Percentiles rank a stretch among this genome's conserved stretches.
Evolutionary conservation across 1,140 invertebrate species (phyloP).

Genomic region (Trachymyrmex cornetzi): DNA sequence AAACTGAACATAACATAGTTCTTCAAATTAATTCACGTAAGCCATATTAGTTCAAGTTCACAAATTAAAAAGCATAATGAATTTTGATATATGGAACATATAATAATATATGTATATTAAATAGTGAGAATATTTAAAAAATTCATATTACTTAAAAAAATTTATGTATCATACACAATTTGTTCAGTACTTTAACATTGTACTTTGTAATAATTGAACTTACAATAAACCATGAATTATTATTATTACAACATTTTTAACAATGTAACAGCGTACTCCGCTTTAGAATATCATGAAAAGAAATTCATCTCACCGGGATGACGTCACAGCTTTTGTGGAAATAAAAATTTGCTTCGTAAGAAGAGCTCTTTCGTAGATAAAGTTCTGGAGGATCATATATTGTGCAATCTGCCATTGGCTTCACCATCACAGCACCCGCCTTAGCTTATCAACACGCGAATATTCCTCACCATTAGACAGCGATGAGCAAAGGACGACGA

Average conservation of each 20-base stretch:
- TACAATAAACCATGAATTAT: slow-evolving; percentile 17
- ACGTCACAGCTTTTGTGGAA: background rate
- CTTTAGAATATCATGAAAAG: slow-evolving; percentile 19
- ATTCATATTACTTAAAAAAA: background rate
- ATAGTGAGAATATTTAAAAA: background rate
- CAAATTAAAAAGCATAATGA: background rate
- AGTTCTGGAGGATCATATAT: background rate
- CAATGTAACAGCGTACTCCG: background rate
- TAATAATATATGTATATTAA: background rate
- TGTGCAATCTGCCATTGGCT: slow-evolving; percentile 11
- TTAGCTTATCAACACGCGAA: slow-evolving; percentile 36
- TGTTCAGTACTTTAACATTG: slow-evolving; percentile 9
- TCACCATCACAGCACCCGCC: slow-evolving; percentile 14
- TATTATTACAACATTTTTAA: background rate
- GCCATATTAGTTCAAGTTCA: background rate
- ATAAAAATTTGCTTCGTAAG: slow-evolving; percentile 34
- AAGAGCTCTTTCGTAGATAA: slow-evolving; percentile 9
- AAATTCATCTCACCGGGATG: background rate
- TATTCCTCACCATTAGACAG: slow-evolving; percentile 34
- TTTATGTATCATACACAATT: background rate
- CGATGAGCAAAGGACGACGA: slow-evolving; percentile 20
- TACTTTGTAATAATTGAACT: background rate
- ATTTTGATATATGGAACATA: background rate
- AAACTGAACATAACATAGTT: background rate
- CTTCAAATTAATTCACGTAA: slow-evolving; percentile 11